Conservation (phyloP, 1,140 invertebrate genomes). For the Heliconius melpomene region DNA sequence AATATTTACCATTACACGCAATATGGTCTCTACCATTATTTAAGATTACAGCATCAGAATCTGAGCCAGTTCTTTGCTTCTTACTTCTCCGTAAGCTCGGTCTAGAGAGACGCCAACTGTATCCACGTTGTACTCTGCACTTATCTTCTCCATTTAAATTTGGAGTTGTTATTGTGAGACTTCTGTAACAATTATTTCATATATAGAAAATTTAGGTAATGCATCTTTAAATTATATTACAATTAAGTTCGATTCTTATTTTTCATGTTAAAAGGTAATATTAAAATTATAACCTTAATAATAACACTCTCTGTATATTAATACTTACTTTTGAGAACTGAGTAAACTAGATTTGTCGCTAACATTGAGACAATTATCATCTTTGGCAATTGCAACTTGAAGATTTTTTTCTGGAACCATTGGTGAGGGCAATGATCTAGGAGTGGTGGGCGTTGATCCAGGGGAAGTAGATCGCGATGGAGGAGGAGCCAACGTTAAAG, state of each 20-base stretch:
- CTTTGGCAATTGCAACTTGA: constrained; percentile 72
- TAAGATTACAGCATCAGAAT: constrained; percentile 83
- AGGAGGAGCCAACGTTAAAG: constrained; percentile 63
- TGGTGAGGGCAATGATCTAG: constrained; percentile 67
- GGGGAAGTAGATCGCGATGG: constrained; percentile 56
- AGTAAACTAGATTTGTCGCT: constrained; percentile 77
- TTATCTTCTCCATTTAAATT: constrained; percentile 67
- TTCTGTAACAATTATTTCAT: constrained; percentile 43
- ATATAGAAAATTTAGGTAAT: not conserved
- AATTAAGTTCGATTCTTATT: no score
- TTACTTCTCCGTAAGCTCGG: constrained; percentile 84
- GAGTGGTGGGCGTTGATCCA: constrained; percentile 59
- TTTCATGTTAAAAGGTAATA: no score
- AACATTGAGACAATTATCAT: constrained; percentile 70
- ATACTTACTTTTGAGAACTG: constrained; percentile 75
- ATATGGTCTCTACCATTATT: constrained; percentile 87
- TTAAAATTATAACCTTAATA: no score
- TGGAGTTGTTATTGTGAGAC: constrained; percentile 54
- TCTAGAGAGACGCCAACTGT: constrained; percentile 86
- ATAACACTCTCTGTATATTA: not conserved
- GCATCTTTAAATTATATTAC: no score
- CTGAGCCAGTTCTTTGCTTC: constrained; percentile 82
- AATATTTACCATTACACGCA: constrained; percentile 84
- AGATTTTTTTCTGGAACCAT: constrained; percentile 75
- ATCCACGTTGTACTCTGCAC: constrained; percentile 83